A percentile compares a stretch with the other conserved stretches of the same genome.
These are phyloP conservation scores for Malurus cyaneus DNA, from an alignment of 2,113 vertebrate genomes.

Conservation along the genomic window DNA sequence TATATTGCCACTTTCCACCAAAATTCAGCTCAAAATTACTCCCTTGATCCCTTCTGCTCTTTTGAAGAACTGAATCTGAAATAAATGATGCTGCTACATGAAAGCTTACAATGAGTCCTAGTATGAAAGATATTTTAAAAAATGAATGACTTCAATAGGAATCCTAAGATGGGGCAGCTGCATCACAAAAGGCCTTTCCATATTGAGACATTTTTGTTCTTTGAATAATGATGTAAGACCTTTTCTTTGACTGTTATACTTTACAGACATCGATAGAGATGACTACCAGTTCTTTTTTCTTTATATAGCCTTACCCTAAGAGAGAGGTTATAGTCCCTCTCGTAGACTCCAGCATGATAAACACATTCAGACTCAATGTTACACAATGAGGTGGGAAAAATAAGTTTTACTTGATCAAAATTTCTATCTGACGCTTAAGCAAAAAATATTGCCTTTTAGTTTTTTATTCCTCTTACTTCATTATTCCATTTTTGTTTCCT, in stretches of 20 bases:
- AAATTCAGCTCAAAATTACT: not conserved
- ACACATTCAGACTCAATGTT: not conserved
- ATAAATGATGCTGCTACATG: not conserved
- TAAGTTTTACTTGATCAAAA: not conserved
- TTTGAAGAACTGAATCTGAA: not conserved
- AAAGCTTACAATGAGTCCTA: not conserved
- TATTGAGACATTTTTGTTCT: not conserved
- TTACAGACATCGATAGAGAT: not conserved
- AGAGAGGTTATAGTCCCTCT: not conserved
- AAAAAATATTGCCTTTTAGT: not conserved
- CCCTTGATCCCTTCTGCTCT: not conserved
- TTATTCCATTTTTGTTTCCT: not conserved
- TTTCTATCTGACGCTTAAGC: not conserved
- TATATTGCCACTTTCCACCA: not conserved
- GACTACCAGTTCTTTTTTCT: not conserved
- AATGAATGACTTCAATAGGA: not conserved
- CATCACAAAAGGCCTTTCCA: not conserved
- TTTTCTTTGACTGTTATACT: not conserved
- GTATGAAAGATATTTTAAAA: not conserved
- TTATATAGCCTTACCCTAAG: not conserved
- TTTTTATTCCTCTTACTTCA: not conserved
- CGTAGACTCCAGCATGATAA: not conserved
- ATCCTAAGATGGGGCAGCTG: not conserved
- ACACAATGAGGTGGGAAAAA: not conserved
- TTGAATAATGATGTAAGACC: not conserved